Evolutionary conservation across 2,888 invertebrate species (phyloP), one percentile per base, ranked within the genome.

Genomic region (Ctenicera cuprea): DNA sequence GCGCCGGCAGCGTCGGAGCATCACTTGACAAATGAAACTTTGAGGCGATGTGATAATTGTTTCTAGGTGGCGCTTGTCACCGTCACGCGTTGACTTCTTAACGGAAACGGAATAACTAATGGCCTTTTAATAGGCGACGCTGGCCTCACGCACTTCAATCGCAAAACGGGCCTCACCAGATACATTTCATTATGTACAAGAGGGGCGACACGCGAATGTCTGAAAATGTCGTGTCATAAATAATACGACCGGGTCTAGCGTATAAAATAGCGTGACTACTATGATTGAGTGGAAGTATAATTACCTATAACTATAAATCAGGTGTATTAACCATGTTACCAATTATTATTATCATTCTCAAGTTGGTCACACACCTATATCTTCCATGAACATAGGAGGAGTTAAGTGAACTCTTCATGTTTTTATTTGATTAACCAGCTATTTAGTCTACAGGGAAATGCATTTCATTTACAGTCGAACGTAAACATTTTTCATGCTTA

Each of bases 41-140:
- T 75, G 43, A 73, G 59, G 68, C 71, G 76, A 74, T 78, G 74
- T 75, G 77, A 76, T 78, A 77, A 78, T 77, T 79, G 79, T 78
- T 76, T 76, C 77, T 70, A 71, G 74, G 75, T 73, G 77, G 74
- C 77, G 77, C 74, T 76, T 76, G 78, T 77, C 76, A 70, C 69
- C 70, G 77, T 79, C 79, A 76, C 77, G 79, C 73, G 76, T 74
- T 50, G 76, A 76, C 76, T 80, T 79, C 77, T 78, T 77, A 76
- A 74, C 70, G 78, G 78, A 80, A 64, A 68, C 66, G 67, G 67
- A 76, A 80, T 81, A 83, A 84, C 82, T 84, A 85, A 85, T 84
- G 84, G 81, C 79, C 75, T 83, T 84, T 84, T 85, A 84, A 85
- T 85, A 82, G 83, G 76, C 74, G 79, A 74, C 74, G 71, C 67